Base-by-base conservation (phyloP, 1,140 invertebrate genomes). In the Neoseiulus cucumeris region DNA sequence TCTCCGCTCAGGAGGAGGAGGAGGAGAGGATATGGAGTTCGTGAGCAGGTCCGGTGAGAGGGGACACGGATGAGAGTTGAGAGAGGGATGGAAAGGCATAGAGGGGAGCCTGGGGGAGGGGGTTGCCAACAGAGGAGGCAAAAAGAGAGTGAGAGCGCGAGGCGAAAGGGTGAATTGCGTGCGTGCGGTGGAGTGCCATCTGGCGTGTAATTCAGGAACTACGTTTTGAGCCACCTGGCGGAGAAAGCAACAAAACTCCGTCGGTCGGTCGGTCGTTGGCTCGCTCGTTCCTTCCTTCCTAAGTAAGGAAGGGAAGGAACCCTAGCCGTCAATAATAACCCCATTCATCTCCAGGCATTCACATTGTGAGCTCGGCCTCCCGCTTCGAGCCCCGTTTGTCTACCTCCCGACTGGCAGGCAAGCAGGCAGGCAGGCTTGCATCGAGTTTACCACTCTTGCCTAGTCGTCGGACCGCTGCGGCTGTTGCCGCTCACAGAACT, bases 241-340 rank as follows among this genome's bases (percentile, higher is more conserved):
- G 51, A 59, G 51, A 33, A 59, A 59, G 25, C 33, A 59, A 59
- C 51, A 59, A 59, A 59, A 20, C 51, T 59, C 51, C 2, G 25
- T 59, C 25, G 45, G 33, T 39, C 33, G n/a, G n/a, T n/a, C n/a
- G n/a, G n/a, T n/a, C n/a, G n/a, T n/a, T n/a, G n/a, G n/a, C n/a
- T n/a, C n/a, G 33, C 9, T 39, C 33, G 33, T 39, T 39, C 33
- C 33, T 39, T 39, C 33, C 33, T 39, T 28, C 45, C 51, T 59
- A 59, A 59, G 51, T 59, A 59, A 59, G 51, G 51, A 59, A 59
- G 51, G 51, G 33, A 25, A 33, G 51, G 51, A 59, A 59, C 51
- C 51, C 51, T 59, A 59, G 51, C 51, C 51, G 51, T 59, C 51
- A 59, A 59, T 59, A 59, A 59, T 59, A 59, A 59, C 51, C 51